These are phyloP conservation scores for Uloborus diversus DNA, from an alignment of 1,140 invertebrate species.

Conservation along the genomic window DNA sequence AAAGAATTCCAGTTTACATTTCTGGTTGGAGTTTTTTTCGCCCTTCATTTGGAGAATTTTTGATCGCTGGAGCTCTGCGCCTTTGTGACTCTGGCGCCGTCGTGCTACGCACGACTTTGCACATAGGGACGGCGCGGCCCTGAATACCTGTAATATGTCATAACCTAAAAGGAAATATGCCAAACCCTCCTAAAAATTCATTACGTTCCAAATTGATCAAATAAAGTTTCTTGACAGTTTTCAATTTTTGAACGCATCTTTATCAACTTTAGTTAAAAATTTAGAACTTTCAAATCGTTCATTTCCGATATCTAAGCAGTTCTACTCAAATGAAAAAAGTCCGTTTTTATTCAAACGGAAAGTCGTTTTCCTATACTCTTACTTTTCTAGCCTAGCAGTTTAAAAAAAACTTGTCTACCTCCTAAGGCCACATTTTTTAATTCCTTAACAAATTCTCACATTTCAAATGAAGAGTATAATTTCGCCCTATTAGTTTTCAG, in stretches of 20 bases:
- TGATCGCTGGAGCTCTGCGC: too few species aligned
- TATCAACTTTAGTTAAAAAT: too few species aligned
- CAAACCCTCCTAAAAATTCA: too few species aligned
- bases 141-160: too few species aligned
- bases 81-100: too few species aligned
- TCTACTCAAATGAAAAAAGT: neutral
- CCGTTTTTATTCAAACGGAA: neutral
- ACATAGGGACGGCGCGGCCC: too few species aligned
- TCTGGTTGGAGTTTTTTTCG: too few species aligned
- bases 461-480: neutral
- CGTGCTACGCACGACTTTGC: too few species aligned
- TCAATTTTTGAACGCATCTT: constrained; percentile 30
- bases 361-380: neutral
- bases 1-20: too few species aligned
- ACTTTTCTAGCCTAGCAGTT: neutral
- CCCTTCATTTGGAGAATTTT: too few species aligned
- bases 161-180: too few species aligned
- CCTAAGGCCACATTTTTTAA: neutral
- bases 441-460: neutral
- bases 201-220: too few species aligned
- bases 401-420: neutral
- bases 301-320: constrained; percentile 17
- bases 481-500: neutral
- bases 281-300: neutral
- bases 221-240: constrained; percentile 20